Conservation (phyloP, 2,888 invertebrate genomes). For the Mechanitis messenoides region DNA sequence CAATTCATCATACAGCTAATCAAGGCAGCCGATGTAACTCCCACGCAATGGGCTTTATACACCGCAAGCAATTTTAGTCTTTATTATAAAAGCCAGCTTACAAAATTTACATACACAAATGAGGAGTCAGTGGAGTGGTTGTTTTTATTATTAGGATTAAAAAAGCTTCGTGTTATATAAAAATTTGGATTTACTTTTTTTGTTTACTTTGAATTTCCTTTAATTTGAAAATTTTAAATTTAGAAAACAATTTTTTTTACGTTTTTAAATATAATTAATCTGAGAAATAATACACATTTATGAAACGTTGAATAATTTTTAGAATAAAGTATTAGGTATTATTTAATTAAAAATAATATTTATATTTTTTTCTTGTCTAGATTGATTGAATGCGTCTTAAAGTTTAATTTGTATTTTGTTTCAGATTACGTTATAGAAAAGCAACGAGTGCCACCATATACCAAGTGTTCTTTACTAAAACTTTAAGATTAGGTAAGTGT, state of each 20-base stretch:
- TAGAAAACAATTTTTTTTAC: too few species aligned
- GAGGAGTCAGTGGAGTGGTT: background rate
- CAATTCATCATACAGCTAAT: constrained; percentile 4
- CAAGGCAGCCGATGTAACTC: constrained; percentile 4
- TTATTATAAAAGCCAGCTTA: background rate
- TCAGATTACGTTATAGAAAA: constrained; percentile 76
- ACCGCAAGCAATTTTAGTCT: constrained; percentile 3
- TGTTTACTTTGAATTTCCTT: background rate
- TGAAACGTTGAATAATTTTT: too few species aligned
- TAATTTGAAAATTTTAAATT: background rate
- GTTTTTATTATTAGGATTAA: background rate
- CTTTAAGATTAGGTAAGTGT: constrained; percentile 74
- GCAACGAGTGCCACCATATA: constrained; percentile 72
- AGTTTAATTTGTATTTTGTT: constrained; percentile 47
- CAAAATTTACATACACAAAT: constrained; percentile 5
- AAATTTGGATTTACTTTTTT: background rate
- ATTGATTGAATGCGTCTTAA: background rate
- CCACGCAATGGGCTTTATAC: background rate
- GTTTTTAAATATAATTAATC: too few species aligned
- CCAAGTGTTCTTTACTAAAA: constrained; percentile 75
- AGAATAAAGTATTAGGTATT: too few species aligned
- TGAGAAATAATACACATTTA: too few species aligned
- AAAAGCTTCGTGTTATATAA: background rate
- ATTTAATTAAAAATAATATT: background rate
- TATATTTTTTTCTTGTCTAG: background rate